Base-by-base conservation (phyloP, 2,113 vertebrate species). In the Nerophis ophidion region DNA sequence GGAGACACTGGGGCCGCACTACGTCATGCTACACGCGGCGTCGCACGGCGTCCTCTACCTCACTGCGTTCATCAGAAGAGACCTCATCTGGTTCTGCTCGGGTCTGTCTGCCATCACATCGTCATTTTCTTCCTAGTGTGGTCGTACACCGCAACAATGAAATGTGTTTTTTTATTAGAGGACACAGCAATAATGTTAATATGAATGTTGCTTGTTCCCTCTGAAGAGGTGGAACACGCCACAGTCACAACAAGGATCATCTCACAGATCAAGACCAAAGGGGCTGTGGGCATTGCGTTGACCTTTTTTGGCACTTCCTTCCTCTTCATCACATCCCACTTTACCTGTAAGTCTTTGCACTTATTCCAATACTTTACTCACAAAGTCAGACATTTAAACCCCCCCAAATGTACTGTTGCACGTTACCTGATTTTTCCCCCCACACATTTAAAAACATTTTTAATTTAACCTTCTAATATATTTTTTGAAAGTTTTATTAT, bases 31-130 rank as follows among this genome's bases (percentile, higher is more conserved):
- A 15, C 91, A 92, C 16, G 92, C 93, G 0, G 92, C 92, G 0
- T 90, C 92, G 0, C 97, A 98, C 0, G 97, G 97, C 0, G 95
- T 97, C 59, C 91, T 99, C 5, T 93, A 96, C 83, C 85, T 98
- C 74, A 92, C 91, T 0, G 77, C 98, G 7, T 96, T 99, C 72
- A 87, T 97, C 60, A 89, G 96, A 57, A 87, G 97, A 67, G 97
- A 99, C 83, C 95, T 99, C 66, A 95, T 99, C 85, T 99, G 97
- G 97, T 99, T 98, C 89, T 99, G 95, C 85, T 99, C 97, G 68
- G 96, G 97, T 98, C 56, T 63, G 82, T 71, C 26, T 45, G 15
- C 10, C 40, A 4, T 44, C 40, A 44, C 40, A 3, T 42, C 12
- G 47, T 3, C n/a, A 12, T 49, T 19, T 49, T 19, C 13, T 16